Evolutionary conservation across 2,113 vertebrate genomes (phyloP).

Genomic region (Myanophis thanlyinensis): DNA sequence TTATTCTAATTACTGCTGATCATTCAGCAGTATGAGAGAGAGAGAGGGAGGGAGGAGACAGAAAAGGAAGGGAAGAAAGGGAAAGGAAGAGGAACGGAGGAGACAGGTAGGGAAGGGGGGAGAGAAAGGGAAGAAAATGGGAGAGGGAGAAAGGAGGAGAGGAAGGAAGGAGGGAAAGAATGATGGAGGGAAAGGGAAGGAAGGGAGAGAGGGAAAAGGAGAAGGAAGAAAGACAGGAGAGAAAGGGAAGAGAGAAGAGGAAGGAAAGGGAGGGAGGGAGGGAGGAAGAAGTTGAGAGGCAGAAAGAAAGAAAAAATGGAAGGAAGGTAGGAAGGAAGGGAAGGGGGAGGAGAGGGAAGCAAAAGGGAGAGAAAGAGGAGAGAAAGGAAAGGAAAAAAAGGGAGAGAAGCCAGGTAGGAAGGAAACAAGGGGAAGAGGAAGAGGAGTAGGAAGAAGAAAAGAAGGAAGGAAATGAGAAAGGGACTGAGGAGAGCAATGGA

Average conservation of each 20-base stretch:
- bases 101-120: too few species aligned
- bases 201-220: too few species aligned
- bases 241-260: not conserved
- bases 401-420: not conserved
- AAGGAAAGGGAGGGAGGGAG: not conserved
- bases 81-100: not conserved
- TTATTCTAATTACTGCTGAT: not conserved
- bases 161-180: not conserved
- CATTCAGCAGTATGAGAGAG: not conserved
- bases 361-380: too few species aligned
- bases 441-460: not conserved
- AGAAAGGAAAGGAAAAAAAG: too few species aligned
- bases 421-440: not conserved
- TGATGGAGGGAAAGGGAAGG: accelerated
- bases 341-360: too few species aligned
- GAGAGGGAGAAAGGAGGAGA: not conserved
- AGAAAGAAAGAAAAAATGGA: too few species aligned
- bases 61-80: too few species aligned
- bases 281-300: not conserved
- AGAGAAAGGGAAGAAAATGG: too few species aligned
- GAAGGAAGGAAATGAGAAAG: too few species aligned
- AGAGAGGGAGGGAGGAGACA: not conserved
- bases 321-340: too few species aligned
- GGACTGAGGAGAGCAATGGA: too few species aligned
- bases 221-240: too few species aligned